Percentiles rank a stretch among this genome's conserved stretches.
Conservation (phyloP, 2,888 invertebrate genomes). For the Hyles lineata region DNA sequence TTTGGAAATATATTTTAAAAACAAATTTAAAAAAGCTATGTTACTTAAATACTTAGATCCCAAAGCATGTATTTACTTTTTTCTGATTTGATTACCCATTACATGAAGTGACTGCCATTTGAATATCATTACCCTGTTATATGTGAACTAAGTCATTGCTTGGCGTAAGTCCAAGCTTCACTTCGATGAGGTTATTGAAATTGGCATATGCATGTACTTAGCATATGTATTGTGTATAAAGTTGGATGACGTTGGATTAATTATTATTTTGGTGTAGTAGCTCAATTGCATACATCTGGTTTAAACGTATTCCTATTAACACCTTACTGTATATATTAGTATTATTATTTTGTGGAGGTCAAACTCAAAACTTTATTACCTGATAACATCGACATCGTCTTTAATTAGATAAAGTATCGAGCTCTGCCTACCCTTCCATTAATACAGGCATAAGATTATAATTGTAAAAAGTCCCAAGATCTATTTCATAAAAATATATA, state of each 20-base stretch:
- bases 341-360: neutral
- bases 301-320: neutral
- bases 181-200: slow-evolving; percentile 3
- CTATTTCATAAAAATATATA: too few species aligned
- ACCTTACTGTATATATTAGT: too few species aligned
- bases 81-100: neutral
- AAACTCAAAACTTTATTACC: neutral
- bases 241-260: neutral
- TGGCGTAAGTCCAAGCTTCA: slow-evolving; percentile 11
- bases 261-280: neutral
- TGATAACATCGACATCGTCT: too few species aligned
- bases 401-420: too few species aligned
- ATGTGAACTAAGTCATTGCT: neutral
- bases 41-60: too few species aligned
- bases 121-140: slow-evolving; percentile 6
- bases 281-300: neutral
- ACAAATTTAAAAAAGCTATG: too few species aligned
- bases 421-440: too few species aligned
- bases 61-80: neutral
- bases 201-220: neutral
- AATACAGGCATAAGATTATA: too few species aligned
- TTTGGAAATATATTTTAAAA: too few species aligned
- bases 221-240: slow-evolving; percentile 1
- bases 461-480: too few species aligned
- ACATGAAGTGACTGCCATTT: neutral